Conservation (phyloP, 1,140 invertebrate species). For the Drosophila nigromelanica region DNA sequence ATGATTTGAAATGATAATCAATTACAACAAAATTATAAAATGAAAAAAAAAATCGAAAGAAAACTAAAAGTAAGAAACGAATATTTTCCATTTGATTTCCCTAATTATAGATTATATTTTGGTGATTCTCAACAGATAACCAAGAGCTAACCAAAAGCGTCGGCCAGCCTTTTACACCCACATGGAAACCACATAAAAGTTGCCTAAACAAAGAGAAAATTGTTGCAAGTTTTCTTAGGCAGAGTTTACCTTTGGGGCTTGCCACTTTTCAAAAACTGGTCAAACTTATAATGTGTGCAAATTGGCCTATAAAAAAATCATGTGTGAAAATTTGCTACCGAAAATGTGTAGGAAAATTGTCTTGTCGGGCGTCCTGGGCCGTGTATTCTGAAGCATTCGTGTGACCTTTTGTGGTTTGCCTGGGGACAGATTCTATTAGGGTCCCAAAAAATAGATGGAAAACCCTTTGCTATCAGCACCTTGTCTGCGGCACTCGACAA, state of each 20-base stretch:
- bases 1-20: too few species aligned
- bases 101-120: neutral
- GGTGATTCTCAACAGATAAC: neutral
- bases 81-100: too few species aligned
- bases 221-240: slow-evolving; percentile 18
- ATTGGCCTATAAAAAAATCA: slow-evolving; percentile 77
- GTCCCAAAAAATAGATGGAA: slow-evolving; percentile 62
- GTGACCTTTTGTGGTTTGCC: slow-evolving; percentile 41
- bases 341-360: slow-evolving; percentile 20
- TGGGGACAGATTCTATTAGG: slow-evolving; percentile 54
- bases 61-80: too few species aligned
- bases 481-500: slow-evolving; percentile 42
- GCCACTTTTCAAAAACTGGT: slow-evolving; percentile 24
- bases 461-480: slow-evolving; percentile 66
- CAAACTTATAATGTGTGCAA: slow-evolving; percentile 78
- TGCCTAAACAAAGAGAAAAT: slow-evolving; percentile 24
- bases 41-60: too few species aligned
- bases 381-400: slow-evolving; percentile 22
- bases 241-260: slow-evolving; percentile 38
- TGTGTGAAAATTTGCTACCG: slow-evolving; percentile 63
- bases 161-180: neutral
- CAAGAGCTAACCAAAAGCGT: neutral
- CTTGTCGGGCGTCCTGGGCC: slow-evolving; percentile 2
- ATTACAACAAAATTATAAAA: neutral
- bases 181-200: neutral